Evolutionary conservation across 2,888 invertebrate genomes (phyloP), one percentile per base, ranked within the genome.

Genomic region (Chrysolina haemoptera): DNA sequence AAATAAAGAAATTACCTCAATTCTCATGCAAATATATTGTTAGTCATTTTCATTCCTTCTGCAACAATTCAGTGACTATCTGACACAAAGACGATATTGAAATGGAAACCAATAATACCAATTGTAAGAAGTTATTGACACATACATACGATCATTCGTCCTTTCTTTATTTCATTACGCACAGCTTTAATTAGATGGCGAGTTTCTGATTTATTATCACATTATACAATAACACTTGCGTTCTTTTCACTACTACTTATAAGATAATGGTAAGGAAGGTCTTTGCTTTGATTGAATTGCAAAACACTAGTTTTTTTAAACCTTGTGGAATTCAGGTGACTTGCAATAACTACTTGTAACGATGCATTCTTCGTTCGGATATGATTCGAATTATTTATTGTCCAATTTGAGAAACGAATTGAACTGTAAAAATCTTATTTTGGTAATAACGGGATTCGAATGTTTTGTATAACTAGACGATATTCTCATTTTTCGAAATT

Each of bases 91-190:
- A 20, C n/a, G 11, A 12, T 20, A 4, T 53, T 53, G 11, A 11
- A 53, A 53, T 20, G 5, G 2, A 53, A 53, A 53, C 20, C 2
- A 20, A 53, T 20, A 11, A 53, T 20, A 20, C 4, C 20, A 53
- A 53, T 53, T 20, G 53, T 10, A 16, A 20, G 20, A 20, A 12
- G 18, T 53, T 53, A 20, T 10, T 53, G 53, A 53, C 22, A 53
- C 0, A 18, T 9, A 20, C 20, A 18, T 5, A 53, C 12, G 22
- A 48, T 9, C 16, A 48, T 16, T 48, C 48, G 48, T 16, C 16
- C 16, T 48, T 53, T 12, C 20, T 53, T 53, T 12, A 53, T 53
- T 53, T 53, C 4, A 53, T 53, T 53, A 53, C 20, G 53, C 53
- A 18, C 18, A 53, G 53, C 18, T 53, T 53, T 53, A 22, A 53